Base-by-base conservation (phyloP, 2,797 vertebrate genomes). In the Acipenser ruthenus region DNA sequence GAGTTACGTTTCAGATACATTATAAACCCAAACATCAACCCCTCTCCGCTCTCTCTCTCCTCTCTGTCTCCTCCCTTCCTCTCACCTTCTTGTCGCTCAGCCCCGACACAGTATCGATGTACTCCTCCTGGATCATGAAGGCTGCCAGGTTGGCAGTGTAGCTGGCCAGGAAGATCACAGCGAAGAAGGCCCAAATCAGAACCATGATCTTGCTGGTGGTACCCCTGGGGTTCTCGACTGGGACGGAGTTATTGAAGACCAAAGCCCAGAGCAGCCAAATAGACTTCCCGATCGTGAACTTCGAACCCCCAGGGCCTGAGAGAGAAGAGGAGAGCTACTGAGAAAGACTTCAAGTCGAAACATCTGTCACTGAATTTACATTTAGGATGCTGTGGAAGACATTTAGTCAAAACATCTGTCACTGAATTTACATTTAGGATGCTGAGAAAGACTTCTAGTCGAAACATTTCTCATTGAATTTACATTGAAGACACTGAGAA, bases 151-250 rank as follows among this genome's bases (percentile, higher is more conserved):
- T 96, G 79, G 94, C 95, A 3, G 95, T 97, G 82, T 97, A 96
- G 80, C 94, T 96, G 82, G 95, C 95, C 68, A 97, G 91, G 82
- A 97, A 97, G 84, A 97, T 97, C 83, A 97, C 95, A 6, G 95
- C 94, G 50, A 97, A 97, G 88, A 97, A 97, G 74, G 95, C 95
- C 95, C 95, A 96, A 74, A 97, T 92, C 80, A 96, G 88, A 73
- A 96, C 94, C 94, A 97, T 96, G 83, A 97, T 95, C 86, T 97
- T 97, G 82, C 95, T 97, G 73, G 95, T 97, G 73, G 94, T 97
- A 73, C 95, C 95, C 76, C 88, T 88, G 52, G 95, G 95, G 82
- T 97, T 97, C 84, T 97, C 94, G 82, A 97, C 95, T 0, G 95
- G 95, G 74, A 97, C 95, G 0, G 95, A 97, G 83, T 97, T 97